phyloP scores from a whole-genome alignment of 92 coral and sea anemone genomes.

The Epizoanthus stellaris region DNA sequence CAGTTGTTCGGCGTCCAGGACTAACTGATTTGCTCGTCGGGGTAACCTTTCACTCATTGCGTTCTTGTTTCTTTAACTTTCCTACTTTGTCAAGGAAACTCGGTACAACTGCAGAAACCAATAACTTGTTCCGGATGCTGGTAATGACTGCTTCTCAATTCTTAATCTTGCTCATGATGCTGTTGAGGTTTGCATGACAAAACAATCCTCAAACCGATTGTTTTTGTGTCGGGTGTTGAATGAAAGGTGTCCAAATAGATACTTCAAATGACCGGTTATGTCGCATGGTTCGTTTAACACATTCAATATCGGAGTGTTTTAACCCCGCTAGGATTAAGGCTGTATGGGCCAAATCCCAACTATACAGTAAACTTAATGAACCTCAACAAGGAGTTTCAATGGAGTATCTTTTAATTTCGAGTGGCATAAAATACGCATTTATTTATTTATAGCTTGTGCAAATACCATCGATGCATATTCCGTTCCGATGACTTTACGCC shows the following conservation, averaged over 20 bases:
- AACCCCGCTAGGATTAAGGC: neutral
- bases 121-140: too few species aligned
- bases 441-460: neutral
- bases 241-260: neutral
- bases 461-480: neutral
- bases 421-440: neutral
- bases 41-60: slow-evolving; percentile 70
- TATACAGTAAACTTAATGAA: neutral
- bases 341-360: neutral
- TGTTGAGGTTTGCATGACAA: slow-evolving; percentile 10
- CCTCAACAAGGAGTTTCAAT: neutral
- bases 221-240: slow-evolving; percentile 14
- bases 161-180: neutral
- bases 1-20: slow-evolving; percentile 71
- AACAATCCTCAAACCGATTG: slow-evolving; percentile 5
- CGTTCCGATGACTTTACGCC: neutral
- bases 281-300: slow-evolving; percentile 29
- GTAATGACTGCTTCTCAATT: too few species aligned
- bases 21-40: slow-evolving; percentile 50
- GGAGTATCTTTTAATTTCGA: neutral
- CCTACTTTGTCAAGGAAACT: neutral
- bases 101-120: neutral
- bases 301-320: neutral
- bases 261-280: slow-evolving; percentile 20
- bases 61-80: neutral